phyloP scores from a whole-genome alignment of 2,797 vertebrate species.

The Lepilemur ruficaudatus region DNA sequence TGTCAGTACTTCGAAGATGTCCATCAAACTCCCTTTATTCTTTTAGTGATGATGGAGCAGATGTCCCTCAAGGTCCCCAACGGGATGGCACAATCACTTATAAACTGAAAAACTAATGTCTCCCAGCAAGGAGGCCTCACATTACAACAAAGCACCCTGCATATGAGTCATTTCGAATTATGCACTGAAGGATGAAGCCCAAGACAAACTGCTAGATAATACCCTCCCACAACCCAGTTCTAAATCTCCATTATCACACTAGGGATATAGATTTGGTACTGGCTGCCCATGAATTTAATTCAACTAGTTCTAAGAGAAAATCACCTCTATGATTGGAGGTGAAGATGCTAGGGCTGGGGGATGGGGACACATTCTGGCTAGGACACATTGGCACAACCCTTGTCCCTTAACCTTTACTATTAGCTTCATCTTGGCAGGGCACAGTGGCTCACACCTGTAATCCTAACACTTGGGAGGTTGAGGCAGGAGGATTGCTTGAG shows the following conservation, averaged over 20 bases:
- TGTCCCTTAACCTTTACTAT: neutral
- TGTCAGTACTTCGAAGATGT: neutral
- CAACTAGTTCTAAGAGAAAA: neutral
- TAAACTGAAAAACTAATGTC: neutral
- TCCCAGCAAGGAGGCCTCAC: neutral
- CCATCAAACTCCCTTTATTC: neutral
- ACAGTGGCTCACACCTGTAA: no score
- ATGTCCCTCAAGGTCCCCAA: neutral
- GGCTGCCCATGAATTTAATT: neutral
- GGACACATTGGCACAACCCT: neutral
- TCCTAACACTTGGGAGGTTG: no score
- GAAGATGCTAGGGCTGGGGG: neutral
- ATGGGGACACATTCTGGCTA: neutral
- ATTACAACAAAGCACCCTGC: accelerated
- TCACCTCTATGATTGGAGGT: neutral
- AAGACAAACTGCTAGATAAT: neutral
- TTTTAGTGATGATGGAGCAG: neutral
- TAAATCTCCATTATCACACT: neutral
- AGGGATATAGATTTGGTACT: neutral
- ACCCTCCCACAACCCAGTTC: neutral
- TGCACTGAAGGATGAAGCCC: neutral
- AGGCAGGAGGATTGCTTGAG: no score
- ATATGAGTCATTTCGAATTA: neutral
- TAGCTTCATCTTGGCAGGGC: neutral
- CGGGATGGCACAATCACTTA: neutral